Percentiles rank a stretch among this genome's conserved stretches.
These are phyloP conservation scores for Anguilla marmorata DNA, from an alignment of 2,797 vertebrate species.

Conservation along the genomic window DNA sequence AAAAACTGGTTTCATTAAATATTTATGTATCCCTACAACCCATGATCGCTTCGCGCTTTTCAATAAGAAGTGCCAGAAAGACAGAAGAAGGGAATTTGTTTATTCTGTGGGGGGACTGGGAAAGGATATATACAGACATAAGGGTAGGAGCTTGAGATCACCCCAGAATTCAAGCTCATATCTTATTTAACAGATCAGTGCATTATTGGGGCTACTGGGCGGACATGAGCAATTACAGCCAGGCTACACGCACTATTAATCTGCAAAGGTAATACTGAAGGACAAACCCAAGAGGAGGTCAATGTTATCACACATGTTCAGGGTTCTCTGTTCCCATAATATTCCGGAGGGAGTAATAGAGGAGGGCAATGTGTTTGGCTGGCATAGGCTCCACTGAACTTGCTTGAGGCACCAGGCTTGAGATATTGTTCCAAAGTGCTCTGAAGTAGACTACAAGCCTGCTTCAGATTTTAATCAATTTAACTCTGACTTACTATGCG, in stretches of 20 bases:
- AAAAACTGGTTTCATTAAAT: slow-evolving; percentile 67
- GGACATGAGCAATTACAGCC: slow-evolving; percentile 62
- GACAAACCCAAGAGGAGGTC: slow-evolving; percentile 64
- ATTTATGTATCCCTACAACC: slow-evolving; percentile 57
- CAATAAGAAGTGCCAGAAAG: slow-evolving; percentile 38
- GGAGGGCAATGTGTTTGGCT: slow-evolving; percentile 39
- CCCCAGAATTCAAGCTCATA: slow-evolving; percentile 56
- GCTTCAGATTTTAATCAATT: neutral
- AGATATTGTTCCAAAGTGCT: slow-evolving; percentile 28
- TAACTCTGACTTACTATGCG: neutral
- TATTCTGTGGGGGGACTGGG: slow-evolving; percentile 24
- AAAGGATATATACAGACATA: slow-evolving; percentile 27
- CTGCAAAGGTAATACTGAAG: slow-evolving; percentile 62
- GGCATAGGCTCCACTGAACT: slow-evolving; percentile 28
- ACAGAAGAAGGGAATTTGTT: slow-evolving; percentile 30
- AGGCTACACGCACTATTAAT: slow-evolving; percentile 64
- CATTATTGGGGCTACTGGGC: slow-evolving; percentile 50
- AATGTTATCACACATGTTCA: slow-evolving; percentile 66
- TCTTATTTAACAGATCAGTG: slow-evolving; percentile 63
- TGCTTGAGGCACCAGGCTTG: slow-evolving; percentile 41
- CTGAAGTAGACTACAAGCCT: neutral
- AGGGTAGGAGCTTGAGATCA: slow-evolving; percentile 54
- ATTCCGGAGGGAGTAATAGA: slow-evolving; percentile 42
- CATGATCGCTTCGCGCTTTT: slow-evolving; percentile 42
- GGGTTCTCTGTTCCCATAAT: slow-evolving; percentile 42